phyloP scores from a whole-genome alignment of 1,140 invertebrate genomes.

The Neodiprion virginianus region DNA sequence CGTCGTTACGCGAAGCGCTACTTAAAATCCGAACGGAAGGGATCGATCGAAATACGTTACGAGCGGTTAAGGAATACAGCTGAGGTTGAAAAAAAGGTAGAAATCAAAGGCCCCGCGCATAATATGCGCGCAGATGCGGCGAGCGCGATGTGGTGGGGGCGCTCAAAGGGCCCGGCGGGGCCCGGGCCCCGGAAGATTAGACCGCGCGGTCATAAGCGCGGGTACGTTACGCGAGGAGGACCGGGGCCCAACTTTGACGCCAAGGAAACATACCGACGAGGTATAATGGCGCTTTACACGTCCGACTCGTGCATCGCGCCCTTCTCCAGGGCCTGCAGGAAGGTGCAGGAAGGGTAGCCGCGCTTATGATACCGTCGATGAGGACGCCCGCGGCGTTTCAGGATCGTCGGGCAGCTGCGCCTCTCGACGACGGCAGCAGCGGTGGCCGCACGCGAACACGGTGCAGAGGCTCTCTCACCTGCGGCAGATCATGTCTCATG shows the following conservation, averaged over 20 bases:
- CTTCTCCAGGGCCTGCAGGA: too few relatives aligned
- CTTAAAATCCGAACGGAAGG: constrained; percentile 7
- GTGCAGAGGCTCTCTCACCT: background rate
- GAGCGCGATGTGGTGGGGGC: background rate
- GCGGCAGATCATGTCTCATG: background rate
- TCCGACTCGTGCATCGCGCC: background rate
- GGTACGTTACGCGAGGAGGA: background rate
- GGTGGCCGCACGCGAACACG: background rate
- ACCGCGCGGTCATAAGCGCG: background rate
- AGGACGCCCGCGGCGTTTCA: too few relatives aligned
- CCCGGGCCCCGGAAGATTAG: background rate
- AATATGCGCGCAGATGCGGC: too few relatives aligned
- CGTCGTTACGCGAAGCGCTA: background rate
- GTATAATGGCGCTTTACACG: background rate
- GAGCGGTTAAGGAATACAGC: too few relatives aligned
- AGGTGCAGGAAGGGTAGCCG: too few relatives aligned
- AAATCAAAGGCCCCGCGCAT: too few relatives aligned
- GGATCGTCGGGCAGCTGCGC: background rate
- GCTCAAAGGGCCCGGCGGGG: background rate
- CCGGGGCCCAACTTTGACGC: background rate
- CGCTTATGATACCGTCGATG: too few relatives aligned
- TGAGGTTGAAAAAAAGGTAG: too few relatives aligned
- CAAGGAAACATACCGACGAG: background rate
- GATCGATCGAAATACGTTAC: background rate
- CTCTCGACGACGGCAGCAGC: background rate